Percentiles rank a stretch among this genome's conserved stretches.
These are phyloP conservation scores for Cygnus atratus DNA, from an alignment of 2,113 vertebrate genomes.

Conservation along the genomic window DNA sequence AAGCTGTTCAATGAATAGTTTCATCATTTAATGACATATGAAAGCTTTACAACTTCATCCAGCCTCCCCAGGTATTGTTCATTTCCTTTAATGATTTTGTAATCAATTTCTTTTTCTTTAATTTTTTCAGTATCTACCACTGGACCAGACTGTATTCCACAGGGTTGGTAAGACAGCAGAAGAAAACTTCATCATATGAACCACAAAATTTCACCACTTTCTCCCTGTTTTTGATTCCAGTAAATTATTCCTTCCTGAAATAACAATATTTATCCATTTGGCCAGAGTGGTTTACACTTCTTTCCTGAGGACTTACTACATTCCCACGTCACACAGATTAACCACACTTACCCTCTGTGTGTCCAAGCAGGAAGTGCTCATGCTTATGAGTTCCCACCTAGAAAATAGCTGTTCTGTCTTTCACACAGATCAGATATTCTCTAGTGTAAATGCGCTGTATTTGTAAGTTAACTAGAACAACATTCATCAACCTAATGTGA, in stretches of 20 bases:
- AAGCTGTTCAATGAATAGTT: background rate
- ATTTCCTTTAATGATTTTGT: background rate
- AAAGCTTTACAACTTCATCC: background rate
- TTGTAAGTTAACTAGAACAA: background rate
- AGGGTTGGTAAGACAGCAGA: background rate
- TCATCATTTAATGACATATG: background rate
- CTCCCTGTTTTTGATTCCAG: background rate
- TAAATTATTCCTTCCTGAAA: background rate
- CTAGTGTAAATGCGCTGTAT: background rate
- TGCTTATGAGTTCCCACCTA: background rate
- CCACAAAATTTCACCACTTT: background rate
- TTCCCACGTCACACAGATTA: rapidly evolving
- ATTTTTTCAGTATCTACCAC: background rate
- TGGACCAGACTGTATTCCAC: background rate
- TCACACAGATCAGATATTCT: background rate
- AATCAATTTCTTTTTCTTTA: background rate
- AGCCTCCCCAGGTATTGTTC: background rate
- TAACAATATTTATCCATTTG: background rate
- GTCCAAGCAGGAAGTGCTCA: background rate
- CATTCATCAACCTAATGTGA: background rate
- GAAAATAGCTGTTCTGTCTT: background rate
- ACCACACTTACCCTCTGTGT: background rate
- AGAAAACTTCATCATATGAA: background rate
- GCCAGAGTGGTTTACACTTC: background rate
- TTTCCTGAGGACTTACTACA: background rate